Conservation (phyloP, 2,113 vertebrate genomes). For the Diadophis punctatus region DNA sequence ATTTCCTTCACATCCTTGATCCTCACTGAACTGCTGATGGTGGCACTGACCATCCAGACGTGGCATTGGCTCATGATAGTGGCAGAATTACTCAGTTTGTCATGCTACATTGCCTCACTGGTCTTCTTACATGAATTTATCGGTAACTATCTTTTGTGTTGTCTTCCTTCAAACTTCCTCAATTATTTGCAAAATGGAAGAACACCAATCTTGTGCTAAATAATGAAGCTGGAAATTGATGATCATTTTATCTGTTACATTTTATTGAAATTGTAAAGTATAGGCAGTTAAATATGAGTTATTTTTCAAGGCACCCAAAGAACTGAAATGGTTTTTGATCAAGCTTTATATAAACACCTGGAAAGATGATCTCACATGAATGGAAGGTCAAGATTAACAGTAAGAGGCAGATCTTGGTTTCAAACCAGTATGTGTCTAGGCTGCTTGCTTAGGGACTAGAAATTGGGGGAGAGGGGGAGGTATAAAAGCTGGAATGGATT, state of each 20-base stretch:
- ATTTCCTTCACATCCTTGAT: conserved; percentile 97
- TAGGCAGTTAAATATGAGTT: not conserved
- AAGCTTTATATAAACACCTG: not conserved
- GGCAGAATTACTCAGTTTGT: conserved; percentile 89
- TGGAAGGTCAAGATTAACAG: not conserved
- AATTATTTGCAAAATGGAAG: not conserved
- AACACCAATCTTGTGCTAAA: not conserved
- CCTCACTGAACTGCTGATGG: conserved; percentile 96
- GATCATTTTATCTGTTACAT: not conserved
- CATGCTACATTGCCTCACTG: conserved; percentile 93
- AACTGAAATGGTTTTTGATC: not conserved
- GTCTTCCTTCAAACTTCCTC: not conserved
- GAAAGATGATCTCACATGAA: not conserved
- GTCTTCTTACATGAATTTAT: conserved; percentile 96
- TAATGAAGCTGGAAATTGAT: not conserved
- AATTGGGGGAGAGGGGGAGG: not conserved
- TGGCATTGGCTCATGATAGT: conserved; percentile 99
- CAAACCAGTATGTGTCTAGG: not conserved
- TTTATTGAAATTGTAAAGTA: not conserved
- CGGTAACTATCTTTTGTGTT: conserved; percentile 70
- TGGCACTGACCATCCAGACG: conserved; percentile 92
- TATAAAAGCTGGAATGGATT: not conserved
- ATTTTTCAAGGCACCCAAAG: not conserved
- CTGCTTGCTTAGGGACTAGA: not conserved
- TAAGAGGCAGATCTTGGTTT: not conserved